A percentile compares a stretch with the other conserved stretches of the same genome.
Evolutionary conservation across 2,797 vertebrate genomes (phyloP).

Genomic region (Clarias fuscus): DNA sequence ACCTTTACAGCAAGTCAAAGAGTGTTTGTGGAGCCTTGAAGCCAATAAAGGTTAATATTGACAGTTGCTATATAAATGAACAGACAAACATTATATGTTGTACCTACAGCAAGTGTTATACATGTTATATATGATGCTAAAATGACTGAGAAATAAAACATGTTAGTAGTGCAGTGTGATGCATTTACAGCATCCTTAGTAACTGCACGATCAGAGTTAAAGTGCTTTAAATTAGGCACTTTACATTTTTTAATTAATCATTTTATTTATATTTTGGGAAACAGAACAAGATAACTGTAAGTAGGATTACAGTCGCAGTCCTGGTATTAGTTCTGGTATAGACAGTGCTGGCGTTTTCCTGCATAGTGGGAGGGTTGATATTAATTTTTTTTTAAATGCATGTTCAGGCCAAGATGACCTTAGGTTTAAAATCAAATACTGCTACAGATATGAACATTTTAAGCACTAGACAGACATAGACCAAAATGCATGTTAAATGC

Average conservation of each 20-base stretch:
- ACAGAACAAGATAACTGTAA: too few relatives aligned
- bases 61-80: not conserved
- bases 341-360: not conserved
- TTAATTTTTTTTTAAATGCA: not conserved
- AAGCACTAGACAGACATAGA: too few relatives aligned
- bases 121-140: not conserved
- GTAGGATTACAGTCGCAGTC: too few relatives aligned
- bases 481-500: too few relatives aligned
- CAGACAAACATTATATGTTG: not conserved
- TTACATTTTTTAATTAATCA: too few relatives aligned
- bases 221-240: not conserved
- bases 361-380: too few relatives aligned
- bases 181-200: not conserved
- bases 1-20: not conserved
- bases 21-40: not conserved
- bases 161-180: not conserved
- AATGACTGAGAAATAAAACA: not conserved
- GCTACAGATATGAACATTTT: too few relatives aligned
- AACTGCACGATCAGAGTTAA: not conserved
- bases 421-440: not conserved
- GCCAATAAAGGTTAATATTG: not conserved
- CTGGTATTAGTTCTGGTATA: too few relatives aligned
- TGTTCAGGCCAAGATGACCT: not conserved
- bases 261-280: not conserved
- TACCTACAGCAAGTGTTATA: not conserved